Evolutionary conservation across 2,797 vertebrate genomes (phyloP), one percentile per base, ranked within the genome.

Genomic region (Muscicapa striata): DNA sequence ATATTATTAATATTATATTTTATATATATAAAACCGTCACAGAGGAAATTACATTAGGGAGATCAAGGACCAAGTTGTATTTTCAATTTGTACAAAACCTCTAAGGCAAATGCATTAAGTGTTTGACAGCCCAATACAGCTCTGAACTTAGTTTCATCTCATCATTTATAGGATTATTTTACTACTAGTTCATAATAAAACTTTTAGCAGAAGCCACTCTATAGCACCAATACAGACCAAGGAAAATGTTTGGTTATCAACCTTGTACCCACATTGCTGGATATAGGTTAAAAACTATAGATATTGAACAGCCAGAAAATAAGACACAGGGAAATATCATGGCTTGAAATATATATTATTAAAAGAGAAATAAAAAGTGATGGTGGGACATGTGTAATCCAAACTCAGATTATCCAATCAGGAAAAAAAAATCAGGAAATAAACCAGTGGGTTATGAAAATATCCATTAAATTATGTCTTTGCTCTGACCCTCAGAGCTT

Each of bases 1-100:
- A n/a, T n/a, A n/a, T n/a, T n/a, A n/a, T n/a, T n/a, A n/a, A n/a
- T n/a, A n/a, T n/a, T n/a, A n/a, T n/a, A n/a, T n/a, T n/a, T n/a
- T n/a, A n/a, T 40, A 13, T 40, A 40, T 40, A 40, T 12, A 40
- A 40, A 40, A 40, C 11, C 38, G 11, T 40, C 38, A 40, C 38
- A 38, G 38, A 40, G 38, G 38, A 40, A 40, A 40, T 40, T 40
- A 40, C 38, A 40, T 40, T 40, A 40, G 38, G 38, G 38, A 40
- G 38, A 40, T 40, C 38, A 40, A 40, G 76, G 73, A 91, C 32
- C 6, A 5, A 94, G 76, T 26, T 75, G 51, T 64, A 51, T 81
- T 89, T 91, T 89, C 72, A 95, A 49, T 95, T 75, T 88, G 45
- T 75, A 84, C 55, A 70, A 79, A 94, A 67, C 21, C 22, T 80